Evolutionary conservation across 2,797 vertebrate genomes (phyloP), one percentile per base, ranked within the genome.

Genomic region (Periophthalmus magnuspinnatus): DNA sequence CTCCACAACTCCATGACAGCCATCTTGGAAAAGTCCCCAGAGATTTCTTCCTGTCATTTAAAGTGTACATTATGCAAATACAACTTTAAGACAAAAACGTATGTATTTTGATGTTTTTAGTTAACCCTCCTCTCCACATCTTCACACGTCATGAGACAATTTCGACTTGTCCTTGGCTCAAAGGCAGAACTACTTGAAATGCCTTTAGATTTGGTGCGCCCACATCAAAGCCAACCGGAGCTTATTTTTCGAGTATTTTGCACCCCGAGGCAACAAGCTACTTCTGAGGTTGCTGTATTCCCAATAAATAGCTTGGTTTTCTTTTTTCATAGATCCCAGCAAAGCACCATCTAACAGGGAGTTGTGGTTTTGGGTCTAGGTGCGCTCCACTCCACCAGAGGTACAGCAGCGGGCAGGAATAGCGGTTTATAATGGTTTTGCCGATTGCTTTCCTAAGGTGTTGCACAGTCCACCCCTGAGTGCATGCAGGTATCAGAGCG

Each of bases 221-320:
- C 89, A 93, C 93, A 92, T 94, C 93, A 94, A 94, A 94, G 92
- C 89, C 80, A 91, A 85, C 87, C 81, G 83, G 80, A 91, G 88
- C 89, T 92, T 93, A 93, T 93, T 94, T 55, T 94, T 93, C 86
- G 91, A 92, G 90, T 91, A 87, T 91, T 93, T 91, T 89, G 81
- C 78, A 85, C 86, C 93, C 91, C 2, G 82, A 91, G 93, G 93
- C 92, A 50, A 89, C 76, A 73, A 89, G 82, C 81, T 84, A 89
- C 87, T 90, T 93, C 89, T 87, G 88, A 93, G 83, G 89, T 83
- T 70, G 84, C 87, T 86, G 89, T 82, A 82, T 88, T 90, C 85
- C 85, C 85, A 87, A 88, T 93, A 93, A 94, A 94, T 90, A 93
- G 86, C 86, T 91, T 80, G 85, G 82, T 87, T 92, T 88, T 93